A percentile compares a stretch with the other conserved stretches of the same genome.
phyloP scores from a whole-genome alignment of 2,888 invertebrate species.

The Frankliniella intonsa region DNA sequence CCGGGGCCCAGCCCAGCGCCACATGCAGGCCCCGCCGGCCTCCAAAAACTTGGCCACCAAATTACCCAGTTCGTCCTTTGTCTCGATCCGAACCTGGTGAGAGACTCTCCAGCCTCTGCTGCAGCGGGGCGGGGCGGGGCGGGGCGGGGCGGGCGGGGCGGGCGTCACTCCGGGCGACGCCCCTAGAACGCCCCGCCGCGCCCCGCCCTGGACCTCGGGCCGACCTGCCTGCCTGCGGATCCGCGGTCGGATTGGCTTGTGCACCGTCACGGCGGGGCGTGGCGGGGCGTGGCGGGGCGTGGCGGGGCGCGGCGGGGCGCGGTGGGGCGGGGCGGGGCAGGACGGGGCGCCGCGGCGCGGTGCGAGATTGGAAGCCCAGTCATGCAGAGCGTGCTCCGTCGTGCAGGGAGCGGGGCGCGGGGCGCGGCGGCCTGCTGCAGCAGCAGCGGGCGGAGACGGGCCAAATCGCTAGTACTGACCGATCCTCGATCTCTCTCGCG shows the following conservation, averaged over 20 bases:
- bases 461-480: not conserved
- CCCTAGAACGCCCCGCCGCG: not conserved
- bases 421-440: not conserved
- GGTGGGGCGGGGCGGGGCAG: not conserved
- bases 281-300: not conserved
- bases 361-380: not conserved
- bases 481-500: too few relatives aligned
- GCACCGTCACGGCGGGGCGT: not conserved
- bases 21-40: slow-evolving; percentile 2
- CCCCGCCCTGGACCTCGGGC: not conserved
- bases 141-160: not conserved
- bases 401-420: not conserved
- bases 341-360: not conserved
- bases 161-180: not conserved
- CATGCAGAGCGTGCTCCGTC: not conserved
- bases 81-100: not conserved
- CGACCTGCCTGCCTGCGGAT: too few relatives aligned
- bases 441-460: not conserved
- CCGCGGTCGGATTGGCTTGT: not conserved
- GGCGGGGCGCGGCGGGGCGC: not conserved
- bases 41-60: slow-evolving; percentile 11
- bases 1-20: not conserved
- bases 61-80: slow-evolving; percentile 10
- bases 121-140: too few relatives aligned
- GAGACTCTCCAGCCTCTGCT: not conserved